Evolutionary conservation across 2,888 invertebrate genomes (phyloP), one percentile per base, ranked within the genome.

Genomic region (Gymnocheta viridis): DNA sequence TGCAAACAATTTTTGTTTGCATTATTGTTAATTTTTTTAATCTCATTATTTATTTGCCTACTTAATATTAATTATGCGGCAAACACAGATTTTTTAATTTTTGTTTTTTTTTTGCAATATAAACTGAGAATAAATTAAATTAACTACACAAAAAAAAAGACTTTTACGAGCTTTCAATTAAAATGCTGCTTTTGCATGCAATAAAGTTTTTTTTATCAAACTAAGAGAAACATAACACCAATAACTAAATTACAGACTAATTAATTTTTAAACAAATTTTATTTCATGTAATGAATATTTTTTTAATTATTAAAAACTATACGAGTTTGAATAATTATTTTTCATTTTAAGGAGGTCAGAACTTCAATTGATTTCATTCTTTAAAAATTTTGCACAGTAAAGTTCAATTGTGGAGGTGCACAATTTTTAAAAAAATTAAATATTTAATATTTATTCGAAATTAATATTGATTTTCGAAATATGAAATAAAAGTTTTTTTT

Each of bases 121-220:
- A 35, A 49, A 12, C 24, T 60, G 22, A n/a, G 51, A 62, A 76
- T 64, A 51, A 74, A 41, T 54, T 54, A 76, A 76, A 56, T 76
- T 29, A 74, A 64, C 51, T 49, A 27, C 27, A 2, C n/a, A n/a
- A n/a, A 47, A 35, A 24, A 12, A 35, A 44, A 41, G 54, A 58
- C 41, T 51, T 51, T 38, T 44, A 12, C 29, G 9, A 56, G 32
- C 22, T 47, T 58, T 32, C 32, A 66, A 47, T 76, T 66, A 12
- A 69, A 58, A 56, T 58, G 22, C 58, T 58, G 29, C n/a, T 38
- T 60, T 62, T 44, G 19, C 56, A 64, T 73, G 72, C 49, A 73
- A 58, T 54, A 60, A 17, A 29, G 7, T 64, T 62, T 73, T 56
- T 38, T 4, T 66, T 29, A 66, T 35, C 35, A 58, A 67, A 47